A percentile compares a stretch with the other conserved stretches of the same genome.
These are phyloP conservation scores for Eremophila alpestris DNA, from an alignment of 2,797 vertebrate species.

Conservation along the genomic window DNA sequence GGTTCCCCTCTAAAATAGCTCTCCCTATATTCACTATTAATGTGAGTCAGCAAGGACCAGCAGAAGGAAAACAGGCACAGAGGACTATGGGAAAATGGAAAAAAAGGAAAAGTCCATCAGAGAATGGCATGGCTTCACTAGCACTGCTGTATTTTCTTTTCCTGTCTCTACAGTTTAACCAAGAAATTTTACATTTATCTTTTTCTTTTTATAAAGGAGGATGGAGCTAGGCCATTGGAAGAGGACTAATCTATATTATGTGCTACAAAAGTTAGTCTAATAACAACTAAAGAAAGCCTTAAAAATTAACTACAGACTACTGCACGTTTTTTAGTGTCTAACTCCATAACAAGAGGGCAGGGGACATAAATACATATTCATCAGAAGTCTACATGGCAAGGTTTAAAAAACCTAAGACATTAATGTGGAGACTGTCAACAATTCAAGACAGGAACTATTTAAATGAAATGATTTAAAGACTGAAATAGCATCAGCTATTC, in stretches of 20 bases:
- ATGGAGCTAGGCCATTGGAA: background rate
- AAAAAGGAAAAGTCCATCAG: background rate
- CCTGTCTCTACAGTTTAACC: background rate
- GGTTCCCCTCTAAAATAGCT: background rate
- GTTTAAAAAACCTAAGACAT: background rate
- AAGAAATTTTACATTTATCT: background rate
- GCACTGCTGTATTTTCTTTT: background rate
- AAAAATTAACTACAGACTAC: background rate
- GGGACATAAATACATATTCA: background rate
- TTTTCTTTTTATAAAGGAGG: background rate
- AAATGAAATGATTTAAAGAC: slow-evolving; percentile 19
- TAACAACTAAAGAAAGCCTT: background rate
- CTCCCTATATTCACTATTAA: background rate
- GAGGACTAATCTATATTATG: background rate
- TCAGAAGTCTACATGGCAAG: background rate
- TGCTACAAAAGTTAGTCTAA: background rate
- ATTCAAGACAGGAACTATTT: slow-evolving; percentile 24
- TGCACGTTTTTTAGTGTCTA: background rate
- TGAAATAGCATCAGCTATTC: background rate
- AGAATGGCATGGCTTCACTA: background rate
- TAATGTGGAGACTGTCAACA: background rate
- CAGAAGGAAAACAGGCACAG: background rate
- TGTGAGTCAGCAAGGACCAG: background rate
- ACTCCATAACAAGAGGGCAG: background rate
- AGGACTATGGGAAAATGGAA: background rate